A percentile compares a stretch with the other conserved stretches of the same genome.
Conservation (phyloP, 1,140 invertebrate species). For the Zophobas atratus region DNA sequence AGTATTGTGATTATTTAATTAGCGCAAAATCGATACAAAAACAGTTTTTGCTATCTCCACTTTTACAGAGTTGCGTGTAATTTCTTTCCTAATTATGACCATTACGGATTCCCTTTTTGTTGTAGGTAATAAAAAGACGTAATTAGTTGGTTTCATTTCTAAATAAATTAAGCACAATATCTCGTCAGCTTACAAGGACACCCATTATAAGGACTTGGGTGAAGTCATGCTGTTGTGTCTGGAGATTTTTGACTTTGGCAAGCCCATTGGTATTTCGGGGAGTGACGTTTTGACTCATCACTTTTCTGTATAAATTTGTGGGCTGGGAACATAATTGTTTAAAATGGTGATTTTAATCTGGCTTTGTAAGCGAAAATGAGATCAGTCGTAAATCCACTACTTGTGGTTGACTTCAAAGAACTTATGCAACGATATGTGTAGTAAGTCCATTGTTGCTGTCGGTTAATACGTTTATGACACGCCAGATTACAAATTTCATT, state of each 20-base stretch:
- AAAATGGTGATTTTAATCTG: conserved; percentile 29
- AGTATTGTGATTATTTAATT: neutral
- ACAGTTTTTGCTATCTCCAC: neutral
- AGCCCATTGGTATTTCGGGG: conserved; percentile 31
- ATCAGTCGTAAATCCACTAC: conserved; percentile 29
- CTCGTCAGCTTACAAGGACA: conserved; percentile 5
- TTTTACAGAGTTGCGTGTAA: neutral
- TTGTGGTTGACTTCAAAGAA: conserved; percentile 32
- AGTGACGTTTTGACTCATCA: conserved; percentile 32
- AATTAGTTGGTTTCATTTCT: conserved; percentile 5
- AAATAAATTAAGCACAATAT: neutral
- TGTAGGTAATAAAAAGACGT: neutral
- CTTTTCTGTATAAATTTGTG: conserved; percentile 28
- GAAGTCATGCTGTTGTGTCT: conserved; percentile 37
- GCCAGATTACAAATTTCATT: conserved; percentile 21
- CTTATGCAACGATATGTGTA: conserved; percentile 4
- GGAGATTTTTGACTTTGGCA: conserved; percentile 18
- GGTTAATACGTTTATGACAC: conserved; percentile 4
- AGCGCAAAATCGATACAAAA: neutral
- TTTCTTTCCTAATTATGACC: conserved; percentile 5
- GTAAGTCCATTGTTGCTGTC: neutral
- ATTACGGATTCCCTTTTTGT: neutral
- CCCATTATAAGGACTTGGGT: conserved; percentile 12
- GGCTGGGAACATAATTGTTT: conserved; percentile 6
- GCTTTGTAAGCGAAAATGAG: conserved; percentile 17